Conservation (phyloP, 2,113 vertebrate species). For the Prolemur simus region DNA sequence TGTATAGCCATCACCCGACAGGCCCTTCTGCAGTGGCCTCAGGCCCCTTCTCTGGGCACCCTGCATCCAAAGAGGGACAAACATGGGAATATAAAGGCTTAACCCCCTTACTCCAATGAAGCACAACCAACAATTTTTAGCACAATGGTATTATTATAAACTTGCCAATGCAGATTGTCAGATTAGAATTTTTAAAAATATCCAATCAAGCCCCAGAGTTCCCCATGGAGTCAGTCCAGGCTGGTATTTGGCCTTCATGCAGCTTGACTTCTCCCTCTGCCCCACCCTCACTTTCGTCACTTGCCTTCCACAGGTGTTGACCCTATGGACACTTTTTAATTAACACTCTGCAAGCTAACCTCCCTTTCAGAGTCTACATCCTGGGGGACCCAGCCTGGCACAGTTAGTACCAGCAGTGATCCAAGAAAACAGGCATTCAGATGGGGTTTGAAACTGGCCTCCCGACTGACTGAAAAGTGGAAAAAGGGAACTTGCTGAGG, state of each 20-base stretch:
- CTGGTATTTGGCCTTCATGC: background rate
- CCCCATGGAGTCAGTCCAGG: background rate
- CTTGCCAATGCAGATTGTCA: background rate
- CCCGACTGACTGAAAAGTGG: background rate
- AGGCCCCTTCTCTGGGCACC: background rate
- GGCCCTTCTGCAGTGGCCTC: background rate
- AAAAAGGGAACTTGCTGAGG: background rate
- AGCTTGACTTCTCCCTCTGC: background rate
- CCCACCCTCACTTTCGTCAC: background rate
- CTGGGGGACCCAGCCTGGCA: background rate
- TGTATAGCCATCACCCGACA: background rate
- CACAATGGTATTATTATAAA: constrained; percentile 20
- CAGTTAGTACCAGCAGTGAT: background rate
- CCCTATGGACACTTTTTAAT: background rate
- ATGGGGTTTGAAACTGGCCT: background rate
- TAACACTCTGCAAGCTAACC: constrained; percentile 15
- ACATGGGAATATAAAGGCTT: constrained; percentile 1
- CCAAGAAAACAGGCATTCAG: background rate
- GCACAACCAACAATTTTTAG: constrained; percentile 59
- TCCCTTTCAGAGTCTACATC: background rate
- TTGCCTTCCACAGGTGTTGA: background rate
- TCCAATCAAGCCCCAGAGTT: background rate
- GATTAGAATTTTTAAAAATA: background rate
- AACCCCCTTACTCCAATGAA: background rate
- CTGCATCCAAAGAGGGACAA: background rate